Base-by-base conservation (phyloP, 92 coral and sea anemone species). In the Porites lobata region DNA sequence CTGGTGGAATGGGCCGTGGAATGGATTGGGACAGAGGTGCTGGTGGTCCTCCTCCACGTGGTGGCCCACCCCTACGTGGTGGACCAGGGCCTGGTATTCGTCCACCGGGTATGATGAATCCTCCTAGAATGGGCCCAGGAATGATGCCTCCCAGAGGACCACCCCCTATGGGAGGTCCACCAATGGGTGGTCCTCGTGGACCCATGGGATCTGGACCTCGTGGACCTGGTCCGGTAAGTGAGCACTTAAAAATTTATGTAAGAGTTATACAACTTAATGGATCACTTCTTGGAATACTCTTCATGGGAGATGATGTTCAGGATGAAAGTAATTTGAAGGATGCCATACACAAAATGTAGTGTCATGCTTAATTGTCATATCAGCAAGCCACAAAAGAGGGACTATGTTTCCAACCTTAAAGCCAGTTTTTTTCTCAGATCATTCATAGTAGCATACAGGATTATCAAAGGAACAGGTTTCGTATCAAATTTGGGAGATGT, bases 1-100 rank as follows among this genome's bases (percentile, higher is more conserved):
- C 91, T 20, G 85, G 91, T 77, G 94, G 91, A 82, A 83, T 89
- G 88, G 92, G 92, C 38, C 83, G 84, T 38, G 92, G 92, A 10
- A 87, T 81, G 61, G 94, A 90, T 14, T 79, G 83, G 91, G 94
- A 85, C 17, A 72, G 29, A 66, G 89, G 94, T 67, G 78, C 89
- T 59, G 84, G 84, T 6, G 86, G 85, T 13, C 79, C 79, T 10
- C 57, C 68, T 17, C 76, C 76, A 24, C 76, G 85, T n/a, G 72
- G 83, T 8, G 83, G 83, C 10, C 83, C 83, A 47, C 71, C 71
- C 47, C 47, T 38, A 1, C 83, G 83, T 84, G 79, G 87, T 1
- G 89, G 89, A 32, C 84, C 89, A 66, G 83, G 89, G 8, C 58
- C 52, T 56, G 83, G 83, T 76, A 63, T 72, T 51, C 83, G 69